Evolutionary conservation across 2,113 vertebrate genomes (phyloP).

Genomic region (Osmerus eperlanus): DNA sequence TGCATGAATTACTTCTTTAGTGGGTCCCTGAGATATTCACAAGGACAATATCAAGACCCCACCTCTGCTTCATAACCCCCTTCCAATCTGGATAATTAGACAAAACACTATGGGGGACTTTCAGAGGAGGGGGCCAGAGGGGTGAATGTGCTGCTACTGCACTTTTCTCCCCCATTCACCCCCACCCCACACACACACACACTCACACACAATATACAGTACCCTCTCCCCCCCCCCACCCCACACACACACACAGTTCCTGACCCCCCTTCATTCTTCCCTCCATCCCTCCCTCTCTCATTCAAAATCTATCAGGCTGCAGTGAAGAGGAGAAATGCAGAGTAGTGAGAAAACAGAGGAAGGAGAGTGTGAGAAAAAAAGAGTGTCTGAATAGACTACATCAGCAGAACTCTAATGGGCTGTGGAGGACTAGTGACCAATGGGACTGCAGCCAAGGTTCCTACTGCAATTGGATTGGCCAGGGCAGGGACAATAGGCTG

Average conservation of each 20-base stretch:
- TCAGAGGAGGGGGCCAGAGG: conserved; percentile 40
- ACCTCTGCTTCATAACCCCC: conserved; percentile 26
- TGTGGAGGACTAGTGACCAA: conserved; percentile 26
- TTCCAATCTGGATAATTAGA: conserved; percentile 78
- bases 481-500: conserved; percentile 12
- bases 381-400: conserved; percentile 42
- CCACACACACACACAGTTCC: neutral
- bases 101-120: conserved; percentile 63
- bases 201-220: conserved; percentile 14
- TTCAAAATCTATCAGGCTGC: conserved; percentile 48
- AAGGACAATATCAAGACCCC: conserved; percentile 72
- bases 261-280: conserved; percentile 10
- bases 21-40: conserved; percentile 68
- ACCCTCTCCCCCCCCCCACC: conserved; percentile 12
- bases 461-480: conserved; percentile 21
- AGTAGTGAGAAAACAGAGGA: conserved; percentile 48
- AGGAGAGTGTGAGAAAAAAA: conserved; percentile 20
- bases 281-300: conserved; percentile 24
- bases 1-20: conserved; percentile 71
- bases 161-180: conserved; percentile 53
- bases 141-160: conserved; percentile 61
- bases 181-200: neutral
- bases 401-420: conserved; percentile 52
- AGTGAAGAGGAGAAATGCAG: conserved; percentile 54
- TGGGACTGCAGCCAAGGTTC: conserved; percentile 24